phyloP scores from a whole-genome alignment of 2,113 vertebrate genomes.

The Lamprologus ornatipinnis region DNA sequence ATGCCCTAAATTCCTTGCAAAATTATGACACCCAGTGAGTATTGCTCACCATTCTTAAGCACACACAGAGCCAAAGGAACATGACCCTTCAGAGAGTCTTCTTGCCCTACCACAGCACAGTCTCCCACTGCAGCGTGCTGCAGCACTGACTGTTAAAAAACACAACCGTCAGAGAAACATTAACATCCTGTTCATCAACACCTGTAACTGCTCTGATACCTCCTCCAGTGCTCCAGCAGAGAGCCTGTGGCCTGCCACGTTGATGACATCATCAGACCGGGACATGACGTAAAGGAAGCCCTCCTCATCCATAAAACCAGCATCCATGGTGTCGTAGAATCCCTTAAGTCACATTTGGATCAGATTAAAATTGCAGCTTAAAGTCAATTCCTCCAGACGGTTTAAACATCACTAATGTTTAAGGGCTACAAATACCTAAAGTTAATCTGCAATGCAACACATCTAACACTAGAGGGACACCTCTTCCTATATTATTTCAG shows the following conservation, averaged over 20 bases:
- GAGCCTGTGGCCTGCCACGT: constrained; percentile 92
- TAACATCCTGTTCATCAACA: neutral
- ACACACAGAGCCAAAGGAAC: constrained; percentile 90
- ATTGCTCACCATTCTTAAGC: constrained; percentile 78
- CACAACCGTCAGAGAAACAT: neutral
- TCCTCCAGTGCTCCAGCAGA: constrained; percentile 92
- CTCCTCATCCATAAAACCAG: constrained; percentile 87
- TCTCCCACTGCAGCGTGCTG: constrained; percentile 80
- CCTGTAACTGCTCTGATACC: constrained; percentile 57
- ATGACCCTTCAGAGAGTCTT: constrained; percentile 88
- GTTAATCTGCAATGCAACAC: neutral
- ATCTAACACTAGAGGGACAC: constrained; percentile 44
- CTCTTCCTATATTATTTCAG: rapidly evolving
- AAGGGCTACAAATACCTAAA: neutral
- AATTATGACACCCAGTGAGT: neutral
- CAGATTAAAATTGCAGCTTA: neutral
- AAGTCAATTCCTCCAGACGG: neutral
- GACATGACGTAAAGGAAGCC: constrained; percentile 92
- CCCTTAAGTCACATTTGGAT: constrained; percentile 65
- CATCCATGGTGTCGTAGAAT: constrained; percentile 97
- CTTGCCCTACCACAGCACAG: constrained; percentile 91
- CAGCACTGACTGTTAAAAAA: constrained; percentile 75
- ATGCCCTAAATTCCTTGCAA: neutral
- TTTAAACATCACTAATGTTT: neutral
- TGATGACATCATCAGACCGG: constrained; percentile 94